phyloP scores from a whole-genome alignment of 2,888 invertebrate genomes.

The Stenoptilia bipunctidactyla region DNA sequence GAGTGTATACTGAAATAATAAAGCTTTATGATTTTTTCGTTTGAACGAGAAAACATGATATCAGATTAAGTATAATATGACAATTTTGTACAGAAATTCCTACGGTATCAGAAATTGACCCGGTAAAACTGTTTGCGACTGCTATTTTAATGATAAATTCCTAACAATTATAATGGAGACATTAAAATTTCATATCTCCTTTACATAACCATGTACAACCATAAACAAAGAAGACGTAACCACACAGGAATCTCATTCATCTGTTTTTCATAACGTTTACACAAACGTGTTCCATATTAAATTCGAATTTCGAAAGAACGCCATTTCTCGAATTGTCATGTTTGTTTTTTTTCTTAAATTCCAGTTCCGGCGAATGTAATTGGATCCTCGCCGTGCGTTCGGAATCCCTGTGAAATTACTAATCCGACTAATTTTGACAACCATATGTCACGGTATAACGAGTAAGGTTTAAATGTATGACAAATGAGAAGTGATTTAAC shows the following conservation, averaged over 20 bases:
- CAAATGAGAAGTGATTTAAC: not conserved
- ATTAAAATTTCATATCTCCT: too few relatives aligned
- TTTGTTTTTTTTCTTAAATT: slow-evolving; percentile 42
- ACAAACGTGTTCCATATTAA: slow-evolving; percentile 32
- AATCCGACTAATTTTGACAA: slow-evolving; percentile 70
- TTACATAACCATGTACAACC: too few relatives aligned
- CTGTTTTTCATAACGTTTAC: slow-evolving; percentile 27
- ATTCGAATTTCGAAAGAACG: slow-evolving; percentile 28
- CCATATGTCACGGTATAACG: slow-evolving; percentile 67
- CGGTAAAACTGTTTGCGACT: too few relatives aligned
- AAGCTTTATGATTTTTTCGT: too few relatives aligned
- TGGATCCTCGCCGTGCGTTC: slow-evolving; percentile 57
- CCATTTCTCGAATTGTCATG: slow-evolving; percentile 35
- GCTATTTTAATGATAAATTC: too few relatives aligned
- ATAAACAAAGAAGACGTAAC: not conserved
- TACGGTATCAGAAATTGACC: too few relatives aligned
- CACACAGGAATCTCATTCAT: slow-evolving; percentile 15
- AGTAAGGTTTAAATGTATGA: slow-evolving; percentile 22
- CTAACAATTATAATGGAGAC: too few relatives aligned
- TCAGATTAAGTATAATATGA: too few relatives aligned
- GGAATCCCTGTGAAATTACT: slow-evolving; percentile 55
- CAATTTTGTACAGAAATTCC: too few relatives aligned
- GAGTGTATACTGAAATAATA: too few relatives aligned
- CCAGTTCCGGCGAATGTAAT: slow-evolving; percentile 54
- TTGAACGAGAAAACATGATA: too few relatives aligned